Conservation (phyloP, 2,113 vertebrate genomes). For the Agelaius tricolor region DNA sequence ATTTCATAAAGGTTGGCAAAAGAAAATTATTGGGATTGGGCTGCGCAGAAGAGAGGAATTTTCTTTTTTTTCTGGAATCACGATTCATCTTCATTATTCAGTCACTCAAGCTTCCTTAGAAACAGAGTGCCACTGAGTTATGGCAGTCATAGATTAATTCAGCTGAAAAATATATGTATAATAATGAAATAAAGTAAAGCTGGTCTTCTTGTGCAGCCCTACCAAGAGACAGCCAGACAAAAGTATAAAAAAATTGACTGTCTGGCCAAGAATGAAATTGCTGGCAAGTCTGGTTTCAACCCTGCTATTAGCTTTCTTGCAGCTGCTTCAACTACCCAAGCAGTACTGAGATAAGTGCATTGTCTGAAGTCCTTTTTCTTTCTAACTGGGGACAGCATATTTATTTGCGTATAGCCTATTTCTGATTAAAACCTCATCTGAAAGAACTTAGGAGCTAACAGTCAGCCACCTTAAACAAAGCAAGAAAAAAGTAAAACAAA, state of each 20-base stretch:
- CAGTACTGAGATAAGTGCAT: neutral
- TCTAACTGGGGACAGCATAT: neutral
- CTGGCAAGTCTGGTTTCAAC: slow-evolving; percentile 45
- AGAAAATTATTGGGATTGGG: neutral
- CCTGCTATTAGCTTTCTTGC: slow-evolving; percentile 13
- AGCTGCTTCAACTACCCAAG: neutral
- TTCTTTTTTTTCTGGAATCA: neutral
- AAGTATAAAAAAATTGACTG: slow-evolving; percentile 61
- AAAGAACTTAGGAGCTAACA: neutral
- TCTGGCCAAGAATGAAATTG: slow-evolving; percentile 61
- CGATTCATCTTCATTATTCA: slow-evolving; percentile 1
- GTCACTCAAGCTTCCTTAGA: neutral
- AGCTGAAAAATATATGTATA: slow-evolving; percentile 38
- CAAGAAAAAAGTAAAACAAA: neutral
- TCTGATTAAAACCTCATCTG: neutral
- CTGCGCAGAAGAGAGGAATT: neutral
- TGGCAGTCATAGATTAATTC: slow-evolving; percentile 13
- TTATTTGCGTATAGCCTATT: neutral
- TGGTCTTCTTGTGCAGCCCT: slow-evolving; percentile 50
- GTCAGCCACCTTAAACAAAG: neutral
- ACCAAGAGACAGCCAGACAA: slow-evolving; percentile 56
- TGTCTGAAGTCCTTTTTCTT: neutral
- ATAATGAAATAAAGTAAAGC: slow-evolving; percentile 37
- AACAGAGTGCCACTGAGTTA: neutral
- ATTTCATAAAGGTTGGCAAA: neutral